Base-by-base conservation (phyloP, 2,797 vertebrate genomes). In the Lindbergichthys nudifrons region DNA sequence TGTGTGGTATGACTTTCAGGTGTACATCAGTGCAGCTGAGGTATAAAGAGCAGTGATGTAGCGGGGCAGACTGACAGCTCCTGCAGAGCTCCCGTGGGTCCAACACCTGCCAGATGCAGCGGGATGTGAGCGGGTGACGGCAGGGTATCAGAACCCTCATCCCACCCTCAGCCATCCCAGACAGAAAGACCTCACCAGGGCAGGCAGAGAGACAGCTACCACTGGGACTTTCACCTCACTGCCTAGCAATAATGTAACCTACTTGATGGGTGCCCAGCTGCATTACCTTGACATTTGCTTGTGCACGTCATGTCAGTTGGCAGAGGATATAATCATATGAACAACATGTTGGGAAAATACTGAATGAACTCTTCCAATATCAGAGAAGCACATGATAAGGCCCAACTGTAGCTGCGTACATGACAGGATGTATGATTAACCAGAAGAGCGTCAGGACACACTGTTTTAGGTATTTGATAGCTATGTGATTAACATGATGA, bases 201-300 rank as follows among this genome's bases (percentile, higher is more conserved):
- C 32, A 66, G 85, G 76, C 26, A 18, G 75, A 75, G 58, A 75
- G 87, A 81, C 90, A 84, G 88, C 81, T 76, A 85, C 87, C 83
- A 83, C 88, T 69, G 87, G 85, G 88, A 87, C 86, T 87, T 86
- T 76, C 86, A 85, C 87, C 51, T 73, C 5, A 39, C 79, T 52
- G 72, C 75, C 73, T 63, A 80, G 73, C 82, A 56, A 89, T 88
- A 83, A 90, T 91, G 86, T 83, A 87, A 90, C 87, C 85, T 80
- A 60, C 80, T 71, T 85, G 83, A 90, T 57, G 88, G 89, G 80
- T 83, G 88, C 89, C 70, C 60, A 67, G 61, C 80, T 80, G 82
- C 77, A 87, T 89, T 86, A 84, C 78, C 77, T 80, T 90, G 87
- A 90, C 84, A 89, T 91, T 89, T 89, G 70, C 85, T 75, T 83